Conservation (phyloP, 2,888 invertebrate genomes). For the Trachelus troglodyta region DNA sequence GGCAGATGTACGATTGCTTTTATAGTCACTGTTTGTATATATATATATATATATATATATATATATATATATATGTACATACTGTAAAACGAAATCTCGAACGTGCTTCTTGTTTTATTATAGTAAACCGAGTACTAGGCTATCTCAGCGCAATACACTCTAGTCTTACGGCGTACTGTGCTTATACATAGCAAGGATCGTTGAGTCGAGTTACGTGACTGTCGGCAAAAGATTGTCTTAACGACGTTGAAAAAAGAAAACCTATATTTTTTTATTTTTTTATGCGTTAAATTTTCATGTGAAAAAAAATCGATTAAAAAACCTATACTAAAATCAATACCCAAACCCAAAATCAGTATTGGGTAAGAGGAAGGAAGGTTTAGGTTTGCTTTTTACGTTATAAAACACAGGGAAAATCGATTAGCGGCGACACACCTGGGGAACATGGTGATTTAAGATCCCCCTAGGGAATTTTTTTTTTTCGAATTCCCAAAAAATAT, state of each 20-base stretch:
- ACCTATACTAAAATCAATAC: not conserved
- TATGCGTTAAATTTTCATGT: not conserved
- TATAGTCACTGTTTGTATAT: slow-evolving; percentile 19
- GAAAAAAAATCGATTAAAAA: not conserved
- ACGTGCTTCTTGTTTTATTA: not conserved
- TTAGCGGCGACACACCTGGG: not conserved
- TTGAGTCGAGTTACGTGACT: not conserved
- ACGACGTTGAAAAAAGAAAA: not conserved
- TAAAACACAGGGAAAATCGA: not conserved
- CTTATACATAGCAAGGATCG: not conserved
- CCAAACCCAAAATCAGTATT: too few relatives aligned
- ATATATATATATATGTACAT: not conserved
- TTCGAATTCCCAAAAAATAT: not conserved
- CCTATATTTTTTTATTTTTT: too few relatives aligned
- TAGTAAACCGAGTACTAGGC: not conserved
- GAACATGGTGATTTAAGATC: not conserved
- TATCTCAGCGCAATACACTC: not conserved
- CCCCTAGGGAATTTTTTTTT: not conserved
- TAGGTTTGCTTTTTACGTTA: not conserved
- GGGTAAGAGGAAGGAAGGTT: not conserved
- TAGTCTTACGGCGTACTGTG: not conserved
- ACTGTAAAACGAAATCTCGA: not conserved
- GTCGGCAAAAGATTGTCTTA: not conserved
- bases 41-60: too few relatives aligned
- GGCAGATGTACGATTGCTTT: slow-evolving; percentile 34